phyloP scores from a whole-genome alignment of 2,888 invertebrate species.

The Tetranychus truncatus region DNA sequence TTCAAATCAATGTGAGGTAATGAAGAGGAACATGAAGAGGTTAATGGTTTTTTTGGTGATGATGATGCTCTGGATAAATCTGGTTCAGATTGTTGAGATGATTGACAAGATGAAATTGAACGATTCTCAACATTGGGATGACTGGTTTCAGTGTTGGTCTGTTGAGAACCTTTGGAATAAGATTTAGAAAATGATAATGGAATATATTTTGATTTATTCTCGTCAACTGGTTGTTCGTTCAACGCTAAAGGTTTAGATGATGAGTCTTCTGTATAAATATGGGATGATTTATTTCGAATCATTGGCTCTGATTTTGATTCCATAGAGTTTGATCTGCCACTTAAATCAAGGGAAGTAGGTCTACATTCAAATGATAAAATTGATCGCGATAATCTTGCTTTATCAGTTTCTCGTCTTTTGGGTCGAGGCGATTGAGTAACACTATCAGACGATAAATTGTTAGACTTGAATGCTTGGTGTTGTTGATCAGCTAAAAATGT shows the following conservation, averaged over 20 bases:
- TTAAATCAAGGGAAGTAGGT: slow-evolving; percentile 2
- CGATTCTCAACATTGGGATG: neutral
- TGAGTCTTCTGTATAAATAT: too few relatives aligned
- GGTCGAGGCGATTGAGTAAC: slow-evolving; percentile 24
- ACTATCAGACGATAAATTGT: neutral
- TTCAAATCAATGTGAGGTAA: slow-evolving; percentile 21
- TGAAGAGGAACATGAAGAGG: neutral
- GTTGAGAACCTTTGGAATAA: neutral
- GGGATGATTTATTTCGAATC: neutral
- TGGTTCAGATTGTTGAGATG: neutral
- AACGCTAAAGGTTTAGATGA: too few relatives aligned
- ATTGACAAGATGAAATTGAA: neutral
- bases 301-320: neutral
- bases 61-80: too few relatives aligned
- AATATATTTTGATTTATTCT: neutral
- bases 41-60: too few relatives aligned
- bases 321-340: neutral
- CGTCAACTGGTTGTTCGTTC: neutral
- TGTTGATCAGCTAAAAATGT: slow-evolving; percentile 7
- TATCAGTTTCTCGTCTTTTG: slow-evolving; percentile 24
- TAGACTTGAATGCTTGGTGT: neutral
- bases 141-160: neutral
- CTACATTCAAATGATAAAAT: neutral
- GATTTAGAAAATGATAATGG: neutral
- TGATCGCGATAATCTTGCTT: neutral